These are phyloP conservation scores for Boloria selene DNA, from an alignment of 2,888 invertebrate species.

Conservation along the genomic window DNA sequence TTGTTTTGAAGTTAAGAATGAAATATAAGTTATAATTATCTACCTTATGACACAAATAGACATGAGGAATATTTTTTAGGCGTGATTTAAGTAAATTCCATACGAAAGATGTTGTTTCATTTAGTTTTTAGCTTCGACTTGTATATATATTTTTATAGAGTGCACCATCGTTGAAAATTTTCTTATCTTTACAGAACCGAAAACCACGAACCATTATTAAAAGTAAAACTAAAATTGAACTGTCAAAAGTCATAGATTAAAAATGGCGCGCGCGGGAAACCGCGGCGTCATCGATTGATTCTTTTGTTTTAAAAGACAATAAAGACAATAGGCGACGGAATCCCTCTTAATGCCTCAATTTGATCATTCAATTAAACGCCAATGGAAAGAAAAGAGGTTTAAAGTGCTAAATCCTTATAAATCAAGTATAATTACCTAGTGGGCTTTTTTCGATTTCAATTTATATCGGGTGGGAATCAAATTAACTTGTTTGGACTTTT, in stretches of 20 bases:
- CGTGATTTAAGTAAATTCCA: too few species aligned
- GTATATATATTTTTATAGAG: slow-evolving; percentile 4
- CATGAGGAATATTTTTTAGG: too few species aligned
- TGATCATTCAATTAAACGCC: slow-evolving; percentile 75
- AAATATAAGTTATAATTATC: too few species aligned
- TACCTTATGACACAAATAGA: too few species aligned
- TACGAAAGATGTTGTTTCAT: too few species aligned
- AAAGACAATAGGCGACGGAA: slow-evolving; percentile 56
- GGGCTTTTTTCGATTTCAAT: slow-evolving; percentile 28
- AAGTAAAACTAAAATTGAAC: slow-evolving; percentile 36
- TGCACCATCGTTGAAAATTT: background rate
- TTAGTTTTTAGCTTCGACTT: background rate
- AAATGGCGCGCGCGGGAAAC: slow-evolving; percentile 44
- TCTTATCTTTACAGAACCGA: slow-evolving; percentile 17
- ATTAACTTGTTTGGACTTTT: slow-evolving; percentile 10
- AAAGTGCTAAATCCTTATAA: slow-evolving; percentile 68
- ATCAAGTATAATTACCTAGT: slow-evolving; percentile 59
- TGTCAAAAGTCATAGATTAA: slow-evolving; percentile 43
- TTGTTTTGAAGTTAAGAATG: too few species aligned
- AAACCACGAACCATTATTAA: slow-evolving; percentile 22
- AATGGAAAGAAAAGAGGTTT: slow-evolving; percentile 77
- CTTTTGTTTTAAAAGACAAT: slow-evolving; percentile 61
- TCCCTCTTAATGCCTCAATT: slow-evolving; percentile 61
- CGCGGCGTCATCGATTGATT: slow-evolving; percentile 60
- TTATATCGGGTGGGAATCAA: slow-evolving; percentile 14